These are phyloP conservation scores for Pseudotriccus pelzelni DNA, from an alignment of 2,797 vertebrate genomes.

Conservation along the genomic window DNA sequence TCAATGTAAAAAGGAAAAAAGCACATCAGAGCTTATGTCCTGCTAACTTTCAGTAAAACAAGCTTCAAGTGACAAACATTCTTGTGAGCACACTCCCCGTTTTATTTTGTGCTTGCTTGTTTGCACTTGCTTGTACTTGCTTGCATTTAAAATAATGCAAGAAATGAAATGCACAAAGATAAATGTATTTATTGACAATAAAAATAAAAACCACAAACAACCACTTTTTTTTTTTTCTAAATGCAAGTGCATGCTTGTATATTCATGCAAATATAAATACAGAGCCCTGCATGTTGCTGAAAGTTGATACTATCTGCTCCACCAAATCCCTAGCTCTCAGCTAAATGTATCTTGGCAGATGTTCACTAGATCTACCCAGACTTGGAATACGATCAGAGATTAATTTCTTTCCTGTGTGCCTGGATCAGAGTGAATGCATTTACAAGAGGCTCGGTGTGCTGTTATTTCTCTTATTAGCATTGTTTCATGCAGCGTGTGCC, in stretches of 20 bases:
- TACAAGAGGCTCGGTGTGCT: neutral
- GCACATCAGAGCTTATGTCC: neutral
- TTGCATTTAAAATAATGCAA: neutral
- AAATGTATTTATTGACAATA: neutral
- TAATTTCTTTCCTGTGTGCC: neutral
- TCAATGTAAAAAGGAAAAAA: neutral
- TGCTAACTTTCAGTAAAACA: neutral
- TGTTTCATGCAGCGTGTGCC: neutral
- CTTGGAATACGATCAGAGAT: neutral
- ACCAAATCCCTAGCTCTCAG: neutral
- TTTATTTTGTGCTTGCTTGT: neutral
- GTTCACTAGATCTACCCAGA: neutral
- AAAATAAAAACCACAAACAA: neutral
- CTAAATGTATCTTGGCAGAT: conserved; percentile 17
- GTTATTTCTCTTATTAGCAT: neutral
- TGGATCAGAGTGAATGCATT: neutral
- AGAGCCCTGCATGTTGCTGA: neutral
- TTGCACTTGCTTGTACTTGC: neutral
- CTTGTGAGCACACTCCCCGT: neutral
- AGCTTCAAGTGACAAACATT: neutral
- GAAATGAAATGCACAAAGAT: neutral
- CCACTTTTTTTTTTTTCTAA: neutral
- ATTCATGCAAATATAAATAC: neutral
- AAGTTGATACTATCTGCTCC: neutral
- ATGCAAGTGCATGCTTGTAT: neutral